Conservation (phyloP, 2,113 vertebrate species). For the Calyptomena viridis region DNA sequence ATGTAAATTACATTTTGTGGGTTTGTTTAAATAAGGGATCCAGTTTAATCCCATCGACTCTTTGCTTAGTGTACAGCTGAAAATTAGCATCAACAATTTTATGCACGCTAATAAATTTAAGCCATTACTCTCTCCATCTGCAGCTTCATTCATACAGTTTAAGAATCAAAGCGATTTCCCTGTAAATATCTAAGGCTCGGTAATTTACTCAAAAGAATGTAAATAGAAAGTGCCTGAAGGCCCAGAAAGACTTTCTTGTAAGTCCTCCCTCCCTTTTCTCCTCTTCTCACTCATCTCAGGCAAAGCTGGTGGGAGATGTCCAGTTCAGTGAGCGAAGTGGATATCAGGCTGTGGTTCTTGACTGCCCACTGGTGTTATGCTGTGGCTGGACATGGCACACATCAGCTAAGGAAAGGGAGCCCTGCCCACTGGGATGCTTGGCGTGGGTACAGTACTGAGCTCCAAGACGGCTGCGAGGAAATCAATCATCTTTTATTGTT, state of each 20-base stretch:
- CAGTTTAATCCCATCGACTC: constrained; percentile 45
- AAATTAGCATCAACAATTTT: constrained; percentile 67
- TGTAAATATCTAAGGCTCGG: constrained; percentile 26
- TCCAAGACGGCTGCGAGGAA: neutral
- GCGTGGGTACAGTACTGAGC: neutral
- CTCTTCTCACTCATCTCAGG: neutral
- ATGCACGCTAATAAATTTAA: constrained; percentile 63
- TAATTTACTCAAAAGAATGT: constrained; percentile 51
- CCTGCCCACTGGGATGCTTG: neutral
- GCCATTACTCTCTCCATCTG: constrained; percentile 69
- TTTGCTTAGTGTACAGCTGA: constrained; percentile 58
- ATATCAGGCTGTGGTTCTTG: rapidly evolving
- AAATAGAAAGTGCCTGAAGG: constrained; percentile 57
- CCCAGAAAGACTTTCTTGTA: neutral
- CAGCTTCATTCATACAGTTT: constrained; percentile 59
- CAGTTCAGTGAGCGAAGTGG: rapidly evolving
- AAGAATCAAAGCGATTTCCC: constrained; percentile 60
- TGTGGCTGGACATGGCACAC: rapidly evolving
- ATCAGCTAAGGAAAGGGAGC: neutral
- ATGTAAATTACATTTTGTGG: constrained; percentile 54
- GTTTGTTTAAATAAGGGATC: constrained; percentile 61
- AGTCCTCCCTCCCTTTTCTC: neutral
- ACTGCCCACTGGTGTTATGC: neutral
- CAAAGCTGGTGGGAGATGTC: neutral
- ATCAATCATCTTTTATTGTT: constrained; percentile 53